Evolutionary conservation across 2,888 invertebrate genomes (phyloP), one percentile per base, ranked within the genome.

Genomic region (Euzetes globulus): DNA sequence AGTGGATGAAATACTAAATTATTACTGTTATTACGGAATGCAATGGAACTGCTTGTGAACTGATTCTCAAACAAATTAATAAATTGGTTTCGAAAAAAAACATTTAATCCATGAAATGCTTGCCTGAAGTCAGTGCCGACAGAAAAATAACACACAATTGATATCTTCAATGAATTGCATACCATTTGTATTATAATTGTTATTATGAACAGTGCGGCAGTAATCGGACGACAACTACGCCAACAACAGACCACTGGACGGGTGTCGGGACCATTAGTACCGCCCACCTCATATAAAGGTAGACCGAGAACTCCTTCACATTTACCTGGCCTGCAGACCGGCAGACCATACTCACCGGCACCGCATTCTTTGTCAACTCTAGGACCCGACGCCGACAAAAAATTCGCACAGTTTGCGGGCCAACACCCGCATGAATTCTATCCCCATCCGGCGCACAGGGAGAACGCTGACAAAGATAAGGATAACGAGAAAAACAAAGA

Each of bases 151-250:
- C 68, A 70, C 70, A 70, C 37, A 13, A 6, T 19, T 68, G 17
- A 60, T 27, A 9, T 25, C 19, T 4, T 55, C 55, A 60, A 29
- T 33, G 47, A 65, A 55, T 63, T 33, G 22, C 17, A 41, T 41
- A 52, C 55, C 29, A 73, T 19, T 71, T 37, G 25, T 50, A 52
- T 60, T 19, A 72, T 72, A 27, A 71, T 65, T 74, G 33, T 22
- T 74, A 50, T 72, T 76, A 79, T 79, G 79, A 78, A 77, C 76
- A 79, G 79, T 75, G 79, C 79, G 55, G 79, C 79, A 73, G 79
- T 79, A 58, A 79, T 79, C 50, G 79, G 79, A 72, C 77, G 79
- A 50, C 79, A 79, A 76, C 75, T 79, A 58, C 78, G 79, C 71
- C 79, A 79, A 75, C 79, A 79, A 72, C 77, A 78, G 73, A 77